Base-by-base conservation (phyloP, 2,888 invertebrate genomes). In the Cryptocephalus moraei region DNA sequence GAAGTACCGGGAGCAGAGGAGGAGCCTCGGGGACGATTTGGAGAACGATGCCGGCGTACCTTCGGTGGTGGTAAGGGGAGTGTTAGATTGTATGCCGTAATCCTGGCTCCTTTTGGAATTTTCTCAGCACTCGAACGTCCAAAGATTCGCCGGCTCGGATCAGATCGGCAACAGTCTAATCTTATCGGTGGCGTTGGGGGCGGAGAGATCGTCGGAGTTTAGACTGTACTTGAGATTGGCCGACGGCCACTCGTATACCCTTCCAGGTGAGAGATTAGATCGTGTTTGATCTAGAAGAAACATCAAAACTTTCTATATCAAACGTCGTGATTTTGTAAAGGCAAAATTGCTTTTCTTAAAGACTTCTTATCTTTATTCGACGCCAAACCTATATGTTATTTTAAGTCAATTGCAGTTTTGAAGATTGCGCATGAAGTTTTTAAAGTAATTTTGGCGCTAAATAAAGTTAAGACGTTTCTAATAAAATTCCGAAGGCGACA, bases 141-240 rank as follows among this genome's bases (percentile, higher is more conserved):
- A 70, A 40, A 63, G 69, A 8, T 68, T 84, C 44, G 75, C 75
- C 40, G 78, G 79, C 0, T 64, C 73, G 1, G 76, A 80, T 42
- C 70, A 76, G 8, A 73, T 79, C 11, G 81, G 81, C 0, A 74
- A 78, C 42, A 70, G 73, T 1, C 14, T 85, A 1, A 64, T 76
- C 8, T 54, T 82, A 10, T 73, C 73, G 47, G 67, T 84, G 41
- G 73, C 74, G 8, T 74, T 78, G 50, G 64, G 75, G 40, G 67
- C 70, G 32, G 73, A 73, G 47, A 65, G 76, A 14, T 56, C 74
- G n/a, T 70, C 71, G 0, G 83, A 84, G 67, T 66, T 79, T 1
- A 73, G 73, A 51, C 60, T 86, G 1, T 68, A 75, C 47, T 62
- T 84, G 11, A 51, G 62, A 14, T 52, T 74, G 9, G 55, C 61